Base-by-base conservation (phyloP, 2,797 vertebrate species). In the Spatula clypeata region DNA sequence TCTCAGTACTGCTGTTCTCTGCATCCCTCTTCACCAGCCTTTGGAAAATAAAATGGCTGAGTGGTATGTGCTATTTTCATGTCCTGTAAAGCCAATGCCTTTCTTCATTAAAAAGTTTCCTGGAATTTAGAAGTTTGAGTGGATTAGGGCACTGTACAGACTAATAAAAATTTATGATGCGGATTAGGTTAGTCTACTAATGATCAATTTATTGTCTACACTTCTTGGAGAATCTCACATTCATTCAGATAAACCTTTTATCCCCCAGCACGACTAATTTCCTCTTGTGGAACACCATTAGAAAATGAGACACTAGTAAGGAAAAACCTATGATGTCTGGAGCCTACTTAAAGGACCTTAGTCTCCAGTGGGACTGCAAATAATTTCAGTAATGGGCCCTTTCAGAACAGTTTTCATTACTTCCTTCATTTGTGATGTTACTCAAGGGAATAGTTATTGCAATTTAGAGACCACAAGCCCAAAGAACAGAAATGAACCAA, bases 381-480 rank as follows among this genome's bases (percentile, higher is more conserved):
- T 96, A 75, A 96, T 96, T 95, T 89, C 90, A 86, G 70, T 84
- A 94, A 97, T 49, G 65, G 88, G 76, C 47, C 51, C 34, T 87
- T 71, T 53, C 67, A 72, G 74, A 93, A 80, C 85, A 79, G n/a
- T 82, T 64, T 88, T 94, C 88, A 96, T 97, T 97, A 95, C 66
- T 83, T 95, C 61, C 74, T 79, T 77, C 24, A 71, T 92, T 94
- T 85, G 45, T 77, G 79, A 93, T 95, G 79, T 69, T 83, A 88
- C 81, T 86, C 79, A 23, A 8, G 92, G 73, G 88, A 96, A 85
- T 20, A 34, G 69, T 51, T 74, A 73, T 2, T 83, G 70, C 55
- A 88, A 83, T 90, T 70, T 62, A 65, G 73, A 96, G 79, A 91
- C 73, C 45, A 81, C 19, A 74, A 73, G 55, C 31, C 51, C 58